Evolutionary conservation across 2,113 vertebrate species (phyloP).

Genomic region (Brachionichthys hirsutus): DNA sequence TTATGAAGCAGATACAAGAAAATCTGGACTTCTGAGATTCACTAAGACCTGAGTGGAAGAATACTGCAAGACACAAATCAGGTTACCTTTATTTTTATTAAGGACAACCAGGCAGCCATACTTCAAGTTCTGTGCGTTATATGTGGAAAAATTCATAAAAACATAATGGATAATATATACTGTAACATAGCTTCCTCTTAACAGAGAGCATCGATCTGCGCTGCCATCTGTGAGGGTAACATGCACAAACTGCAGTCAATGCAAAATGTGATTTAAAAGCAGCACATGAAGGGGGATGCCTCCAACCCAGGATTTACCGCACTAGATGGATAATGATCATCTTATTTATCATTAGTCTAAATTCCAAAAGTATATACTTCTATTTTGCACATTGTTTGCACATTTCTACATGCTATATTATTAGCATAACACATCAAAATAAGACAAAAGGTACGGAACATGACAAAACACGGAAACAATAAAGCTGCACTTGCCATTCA

Average conservation of each 20-base stretch:
- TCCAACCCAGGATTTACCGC: background rate
- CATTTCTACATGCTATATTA: constrained; percentile 51
- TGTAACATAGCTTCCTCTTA: too few species aligned
- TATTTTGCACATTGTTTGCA: constrained; percentile 14
- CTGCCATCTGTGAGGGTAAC: constrained; percentile 2
- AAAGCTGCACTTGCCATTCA: constrained; percentile 66
- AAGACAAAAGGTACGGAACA: constrained; percentile 35
- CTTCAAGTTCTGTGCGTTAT: too few species aligned
- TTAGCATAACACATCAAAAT: constrained; percentile 42
- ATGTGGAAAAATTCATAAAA: too few species aligned
- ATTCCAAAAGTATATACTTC: background rate
- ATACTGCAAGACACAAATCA: too few species aligned
- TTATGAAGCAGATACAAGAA: too few species aligned
- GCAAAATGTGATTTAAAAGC: too few species aligned
- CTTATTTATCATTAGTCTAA: background rate
- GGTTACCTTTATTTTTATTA: too few species aligned
- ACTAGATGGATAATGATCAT: background rate
- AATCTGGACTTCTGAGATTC: too few species aligned
- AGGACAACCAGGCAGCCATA: too few species aligned
- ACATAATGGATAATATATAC: too few species aligned
- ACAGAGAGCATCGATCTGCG: too few species aligned
- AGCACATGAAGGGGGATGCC: background rate
- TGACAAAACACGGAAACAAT: constrained; percentile 39
- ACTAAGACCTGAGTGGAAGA: too few species aligned
- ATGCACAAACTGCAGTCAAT: constrained; percentile 37